A percentile compares a stretch with the other conserved stretches of the same genome.
Conservation (phyloP, 35 echinoderm and acorn worm species). For the Acanthaster planci region DNA sequence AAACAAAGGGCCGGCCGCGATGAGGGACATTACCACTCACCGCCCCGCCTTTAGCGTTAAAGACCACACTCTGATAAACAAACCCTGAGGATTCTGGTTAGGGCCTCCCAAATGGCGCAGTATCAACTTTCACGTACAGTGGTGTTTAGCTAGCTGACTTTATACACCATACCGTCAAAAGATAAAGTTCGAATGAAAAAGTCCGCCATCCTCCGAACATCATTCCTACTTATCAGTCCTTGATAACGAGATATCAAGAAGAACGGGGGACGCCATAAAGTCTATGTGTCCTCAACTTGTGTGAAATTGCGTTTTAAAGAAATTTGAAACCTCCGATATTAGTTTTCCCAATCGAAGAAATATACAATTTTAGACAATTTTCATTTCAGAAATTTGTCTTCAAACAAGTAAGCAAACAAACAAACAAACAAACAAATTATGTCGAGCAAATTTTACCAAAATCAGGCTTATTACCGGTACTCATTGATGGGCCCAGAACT, state of each 20-base stretch:
- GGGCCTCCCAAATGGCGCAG: background rate
- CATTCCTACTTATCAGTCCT: background rate
- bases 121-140: background rate
- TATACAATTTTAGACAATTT: too few species aligned
- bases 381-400: too few species aligned
- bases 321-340: too few species aligned
- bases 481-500: too few species aligned
- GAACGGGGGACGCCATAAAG: background rate
- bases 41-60: slow-evolving; percentile 14
- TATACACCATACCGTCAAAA: too few species aligned
- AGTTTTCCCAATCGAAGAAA: too few species aligned
- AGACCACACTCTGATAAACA: slow-evolving; percentile 12
- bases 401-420: too few species aligned
- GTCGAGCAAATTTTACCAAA: too few species aligned
- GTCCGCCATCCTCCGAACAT: background rate
- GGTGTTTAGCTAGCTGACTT: background rate
- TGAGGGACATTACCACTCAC: slow-evolving; percentile 3
- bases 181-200: background rate
- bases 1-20: background rate
- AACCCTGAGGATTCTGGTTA: background rate
- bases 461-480: too few species aligned
- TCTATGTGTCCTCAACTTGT: background rate
- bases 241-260: background rate
- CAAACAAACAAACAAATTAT: too few species aligned
- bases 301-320: background rate